Base-by-base conservation (phyloP, 1,140 invertebrate genomes). In the Epicauta chinensis region DNA sequence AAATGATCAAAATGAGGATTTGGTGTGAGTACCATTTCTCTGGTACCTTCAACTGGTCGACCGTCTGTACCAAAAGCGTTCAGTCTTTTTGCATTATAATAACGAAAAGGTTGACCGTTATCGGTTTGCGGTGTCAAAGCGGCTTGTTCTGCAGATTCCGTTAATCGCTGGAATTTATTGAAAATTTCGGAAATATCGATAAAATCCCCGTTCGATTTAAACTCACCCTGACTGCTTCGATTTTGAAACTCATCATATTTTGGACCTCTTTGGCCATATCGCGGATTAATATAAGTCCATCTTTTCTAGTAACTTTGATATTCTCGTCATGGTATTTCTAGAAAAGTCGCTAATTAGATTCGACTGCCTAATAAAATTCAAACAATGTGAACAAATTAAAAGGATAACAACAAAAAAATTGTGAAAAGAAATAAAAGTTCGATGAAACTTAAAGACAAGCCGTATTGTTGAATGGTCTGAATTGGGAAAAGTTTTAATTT, bases 161-260 rank as follows among this genome's bases (percentile, higher is more conserved):
- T 89, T 65, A 91, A 82, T 56, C 86, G 82, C 88, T 92, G 74
- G 16, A 73, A 71, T 44, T 39, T 7, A 7, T 14, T 53, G 13
- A 46, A 44, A 23, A n/a, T n/a, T n/a, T n/a, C n/a, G n/a, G n/a
- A n/a, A 10, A 17, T 41, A 9, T 17, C 3, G 16, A 29, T 16
- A 16, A 17, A 41, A 11, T 10, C 11, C 16, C 16, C 5, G 16
- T 41, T 4, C 12, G 4, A 39, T 39, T 30, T 42, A 23, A 47
- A 73, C 80, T 83, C 73, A 91, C 89, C 86, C 89, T 87, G 32
- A 92, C 86, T 31, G 89, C 86, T 65, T 88, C 88, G 71, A 87
- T 89, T 73, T 91, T 91, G 70, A 91, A 90, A 67, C 90, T 87
- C 84, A 91, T 88, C 78, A 91, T 87, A 67, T 91, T 91, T 67